phyloP scores from a whole-genome alignment of 2,797 vertebrate species.

The Falco cherrug region DNA sequence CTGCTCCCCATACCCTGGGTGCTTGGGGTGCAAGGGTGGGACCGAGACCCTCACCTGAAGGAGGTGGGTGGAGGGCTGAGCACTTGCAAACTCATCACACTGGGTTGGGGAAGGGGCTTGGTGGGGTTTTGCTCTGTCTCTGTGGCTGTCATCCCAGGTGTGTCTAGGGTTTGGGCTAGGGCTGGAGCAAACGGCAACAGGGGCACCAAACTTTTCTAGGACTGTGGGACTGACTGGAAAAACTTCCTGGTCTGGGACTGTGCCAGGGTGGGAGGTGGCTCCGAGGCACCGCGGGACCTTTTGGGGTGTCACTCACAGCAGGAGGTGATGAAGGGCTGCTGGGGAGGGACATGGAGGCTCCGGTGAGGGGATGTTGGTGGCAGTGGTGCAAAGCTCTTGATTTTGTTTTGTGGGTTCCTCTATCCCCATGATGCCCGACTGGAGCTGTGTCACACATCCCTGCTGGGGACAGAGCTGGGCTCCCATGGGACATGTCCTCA shows the following conservation, averaged over 20 bases:
- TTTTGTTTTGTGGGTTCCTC: not conserved
- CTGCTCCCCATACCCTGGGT: too few species aligned
- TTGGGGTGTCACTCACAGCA: rapidly evolving
- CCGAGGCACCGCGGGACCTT: rapidly evolving
- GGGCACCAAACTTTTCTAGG: not conserved
- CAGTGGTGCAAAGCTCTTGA: not conserved
- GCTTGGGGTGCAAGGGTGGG: not conserved
- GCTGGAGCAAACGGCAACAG: not conserved
- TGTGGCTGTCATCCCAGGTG: rapidly evolving
- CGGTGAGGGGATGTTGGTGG: not conserved
- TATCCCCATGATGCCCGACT: rapidly evolving
- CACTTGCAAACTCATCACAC: rapidly evolving
- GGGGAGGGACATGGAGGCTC: too few species aligned
- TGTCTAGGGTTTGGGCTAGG: not conserved
- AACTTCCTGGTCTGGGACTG: not conserved
- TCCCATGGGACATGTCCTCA: rapidly evolving
- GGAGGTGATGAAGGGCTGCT: rapidly evolving
- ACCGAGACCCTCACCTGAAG: rapidly evolving
- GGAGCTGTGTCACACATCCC: not conserved
- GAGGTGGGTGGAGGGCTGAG: not conserved
- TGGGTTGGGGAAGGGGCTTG: rapidly evolving
- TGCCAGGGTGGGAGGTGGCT: not conserved
- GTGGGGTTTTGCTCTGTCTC: not conserved
- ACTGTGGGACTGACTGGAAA: rapidly evolving
- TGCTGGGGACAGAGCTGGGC: not conserved